Percentiles rank a stretch among this genome's conserved stretches.
Conservation (phyloP, 2,797 vertebrate species). For the Alca torda region DNA sequence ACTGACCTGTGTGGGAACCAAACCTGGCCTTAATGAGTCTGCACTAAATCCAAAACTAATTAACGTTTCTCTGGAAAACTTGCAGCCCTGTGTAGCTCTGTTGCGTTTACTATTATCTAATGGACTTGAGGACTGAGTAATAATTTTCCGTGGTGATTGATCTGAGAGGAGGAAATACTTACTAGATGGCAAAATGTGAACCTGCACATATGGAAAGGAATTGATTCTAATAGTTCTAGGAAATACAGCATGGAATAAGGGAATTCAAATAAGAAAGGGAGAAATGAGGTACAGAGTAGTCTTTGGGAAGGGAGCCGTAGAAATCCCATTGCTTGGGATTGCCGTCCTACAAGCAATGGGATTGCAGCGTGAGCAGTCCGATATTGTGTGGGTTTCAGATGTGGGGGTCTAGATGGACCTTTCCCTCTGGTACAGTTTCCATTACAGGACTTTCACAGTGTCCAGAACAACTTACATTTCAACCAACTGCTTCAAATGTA, state of each 20-base stretch:
- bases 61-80: neutral
- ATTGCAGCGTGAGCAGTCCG: neutral
- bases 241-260: neutral
- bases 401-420: neutral
- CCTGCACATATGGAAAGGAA: rapidly evolving
- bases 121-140: neutral
- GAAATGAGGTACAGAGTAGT: neutral
- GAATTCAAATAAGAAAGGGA: neutral
- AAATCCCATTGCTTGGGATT: neutral
- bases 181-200: neutral
- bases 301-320: neutral
- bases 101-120: neutral
- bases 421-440: rapidly evolving
- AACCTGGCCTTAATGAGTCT: neutral
- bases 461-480: rapidly evolving
- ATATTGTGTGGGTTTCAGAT: rapidly evolving
- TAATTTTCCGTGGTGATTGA: neutral
- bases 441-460: rapidly evolving
- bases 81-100: rapidly evolving
- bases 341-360: neutral
- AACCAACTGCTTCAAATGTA: rapidly evolving
- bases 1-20: neutral
- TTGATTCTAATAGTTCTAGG: neutral
- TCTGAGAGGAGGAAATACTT: neutral
- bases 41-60: rapidly evolving